Percentiles rank a stretch among this genome's conserved stretches.
Evolutionary conservation across 2,888 invertebrate genomes (phyloP).

Genomic region (Oligia latruncula): DNA sequence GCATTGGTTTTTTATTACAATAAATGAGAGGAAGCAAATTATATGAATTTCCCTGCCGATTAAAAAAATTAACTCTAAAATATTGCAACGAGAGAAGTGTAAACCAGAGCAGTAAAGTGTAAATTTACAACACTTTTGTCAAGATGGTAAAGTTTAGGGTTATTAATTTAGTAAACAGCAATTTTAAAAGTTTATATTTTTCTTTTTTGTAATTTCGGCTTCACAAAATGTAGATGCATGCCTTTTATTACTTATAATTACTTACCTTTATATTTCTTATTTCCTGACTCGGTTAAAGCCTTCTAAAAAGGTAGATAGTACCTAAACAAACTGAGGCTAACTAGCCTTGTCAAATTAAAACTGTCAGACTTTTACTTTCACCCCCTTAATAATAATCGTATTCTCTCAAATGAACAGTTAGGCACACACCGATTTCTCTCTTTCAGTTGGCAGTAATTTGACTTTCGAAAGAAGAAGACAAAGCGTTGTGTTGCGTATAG

Average conservation of each 20-base stretch:
- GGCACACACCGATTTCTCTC: no score
- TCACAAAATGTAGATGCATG: not conserved
- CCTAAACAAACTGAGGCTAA: not conserved
- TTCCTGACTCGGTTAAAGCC: not conserved
- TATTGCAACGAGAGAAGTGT: not conserved
- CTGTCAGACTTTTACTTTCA: not conserved
- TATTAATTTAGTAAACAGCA: not conserved
- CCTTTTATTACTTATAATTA: not conserved
- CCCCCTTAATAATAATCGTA: no score
- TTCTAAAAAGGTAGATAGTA: not conserved
- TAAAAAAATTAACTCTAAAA: not conserved
- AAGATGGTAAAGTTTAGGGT: not conserved
- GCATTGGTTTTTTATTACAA: not conserved
- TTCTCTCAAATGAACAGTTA: no score
- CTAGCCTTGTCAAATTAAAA: slow-evolving; percentile 27
- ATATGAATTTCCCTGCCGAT: no score
- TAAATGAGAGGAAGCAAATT: not conserved
- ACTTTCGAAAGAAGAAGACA: no score
- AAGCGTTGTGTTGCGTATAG: no score
- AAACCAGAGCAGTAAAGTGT: not conserved
- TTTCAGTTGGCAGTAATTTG: no score
- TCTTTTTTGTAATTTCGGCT: not conserved
- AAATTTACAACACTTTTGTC: not conserved
- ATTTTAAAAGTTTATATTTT: not conserved
- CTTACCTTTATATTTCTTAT: not conserved